Evolutionary conservation across 2,113 vertebrate genomes (phyloP), one percentile per base, ranked within the genome.

Genomic region (Pseudopodoces humilis): DNA sequence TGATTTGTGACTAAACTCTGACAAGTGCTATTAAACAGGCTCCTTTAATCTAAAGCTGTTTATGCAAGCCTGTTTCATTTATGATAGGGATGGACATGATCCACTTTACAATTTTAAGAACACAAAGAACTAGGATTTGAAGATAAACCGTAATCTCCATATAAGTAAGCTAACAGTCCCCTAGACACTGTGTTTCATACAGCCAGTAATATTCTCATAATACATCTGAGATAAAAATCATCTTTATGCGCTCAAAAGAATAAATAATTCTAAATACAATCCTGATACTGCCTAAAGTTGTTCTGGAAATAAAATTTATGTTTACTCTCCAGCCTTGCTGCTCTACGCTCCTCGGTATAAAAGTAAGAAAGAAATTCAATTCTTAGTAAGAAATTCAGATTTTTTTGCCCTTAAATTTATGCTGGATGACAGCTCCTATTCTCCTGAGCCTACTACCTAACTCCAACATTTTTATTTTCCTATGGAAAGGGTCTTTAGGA

Each of bases 91-190:
- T 77, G 55, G 64, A 49, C 35, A 47, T 9, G 41, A 64, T 60
- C 35, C 31, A 19, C 33, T 68, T 75, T 47, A 55, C 8, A 70
- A 31, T 56, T 77, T 84, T 30, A 79, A 85, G 70, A 83, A 91
- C 75, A 93, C 49, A 87, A 19, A 82, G 78, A 87, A 31, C 75
- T 41, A 68, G 53, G 58, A 60, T 95, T 87, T 87, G 70, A 79
- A 95, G 82, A 96, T 87, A 91, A 94, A 85, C n/a, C 77, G 3
- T 64, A 33, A 46, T 92, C 55, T 80, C 50, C 52, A 18, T 63
- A 82, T 24, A 68, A 83, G 31, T 56, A 69, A 87, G 33, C 44
- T 87, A 41, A 68, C 30, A 25, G 39, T 56, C n/a, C 58, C 27
- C 43, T 60, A 37, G 37, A 78, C 24, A 28, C 49, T 11, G 27